A percentile compares a stretch with the other conserved stretches of the same genome.
These are phyloP conservation scores for Tribolium madens DNA, from an alignment of 1,140 invertebrate species.

Conservation along the genomic window DNA sequence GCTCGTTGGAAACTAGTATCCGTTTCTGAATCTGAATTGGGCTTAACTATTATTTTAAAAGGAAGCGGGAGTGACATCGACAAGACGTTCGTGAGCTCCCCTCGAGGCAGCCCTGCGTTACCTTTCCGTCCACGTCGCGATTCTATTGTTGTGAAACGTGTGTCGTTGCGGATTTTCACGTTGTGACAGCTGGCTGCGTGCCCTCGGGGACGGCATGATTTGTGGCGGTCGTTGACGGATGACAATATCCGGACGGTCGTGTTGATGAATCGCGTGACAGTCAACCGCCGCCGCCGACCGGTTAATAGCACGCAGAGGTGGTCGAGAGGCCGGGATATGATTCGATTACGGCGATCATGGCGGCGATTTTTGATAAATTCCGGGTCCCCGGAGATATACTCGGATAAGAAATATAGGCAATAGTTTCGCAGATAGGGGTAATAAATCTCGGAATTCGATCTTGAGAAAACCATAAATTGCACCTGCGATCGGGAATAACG, in stretches of 20 bases:
- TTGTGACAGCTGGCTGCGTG: conserved; percentile 62
- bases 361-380: conserved; percentile 59
- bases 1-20: conserved; percentile 14
- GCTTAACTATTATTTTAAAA: conserved; percentile 33
- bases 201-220: conserved; percentile 49
- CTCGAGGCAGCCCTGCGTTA: conserved; percentile 49
- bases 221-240: conserved; percentile 41
- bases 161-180: conserved; percentile 62
- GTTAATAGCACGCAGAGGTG: conserved; percentile 26
- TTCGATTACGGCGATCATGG: conserved; percentile 47
- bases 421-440: conserved; percentile 61
- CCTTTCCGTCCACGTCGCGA: conserved; percentile 63
- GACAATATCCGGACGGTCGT: conserved; percentile 17
- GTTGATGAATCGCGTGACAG: conserved; percentile 35
- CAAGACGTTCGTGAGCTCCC: conserved; percentile 27
- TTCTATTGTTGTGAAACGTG: conserved; percentile 65
- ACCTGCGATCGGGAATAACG: conserved; percentile 61
- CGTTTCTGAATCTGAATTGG: conserved; percentile 11
- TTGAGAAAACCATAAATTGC: conserved; percentile 64
- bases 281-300: conserved; percentile 1
- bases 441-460: conserved; percentile 65
- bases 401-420: conserved; percentile 59
- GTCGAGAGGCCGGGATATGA: conserved; percentile 34
- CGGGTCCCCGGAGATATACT: conserved; percentile 57
- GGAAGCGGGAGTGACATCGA: conserved; percentile 14